These are phyloP conservation scores for Balanococcus diminutus DNA, from an alignment of 2,888 invertebrate species.

Conservation along the genomic window DNA sequence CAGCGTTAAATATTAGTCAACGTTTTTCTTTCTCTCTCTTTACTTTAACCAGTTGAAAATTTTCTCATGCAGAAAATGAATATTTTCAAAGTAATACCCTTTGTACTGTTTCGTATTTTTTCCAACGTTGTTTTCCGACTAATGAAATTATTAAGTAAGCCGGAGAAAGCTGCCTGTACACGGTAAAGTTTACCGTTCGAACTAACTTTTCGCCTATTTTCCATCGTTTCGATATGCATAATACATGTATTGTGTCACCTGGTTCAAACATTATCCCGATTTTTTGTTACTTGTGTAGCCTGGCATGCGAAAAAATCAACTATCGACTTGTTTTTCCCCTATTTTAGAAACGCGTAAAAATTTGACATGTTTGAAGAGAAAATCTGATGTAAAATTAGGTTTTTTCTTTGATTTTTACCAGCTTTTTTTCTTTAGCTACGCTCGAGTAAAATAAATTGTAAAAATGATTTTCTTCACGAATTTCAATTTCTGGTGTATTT, in stretches of 20 bases:
- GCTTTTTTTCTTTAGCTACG: background rate
- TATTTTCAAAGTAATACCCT: constrained; percentile 9
- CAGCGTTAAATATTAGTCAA: constrained; percentile 6
- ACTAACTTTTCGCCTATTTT: background rate
- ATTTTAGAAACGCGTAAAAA: background rate
- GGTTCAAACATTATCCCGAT: background rate
- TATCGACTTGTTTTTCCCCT: background rate
- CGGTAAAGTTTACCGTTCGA: background rate
- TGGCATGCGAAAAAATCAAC: background rate
- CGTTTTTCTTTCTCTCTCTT: background rate
- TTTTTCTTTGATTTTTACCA: background rate
- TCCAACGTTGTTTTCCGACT: background rate
- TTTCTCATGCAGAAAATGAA: constrained; percentile 17
- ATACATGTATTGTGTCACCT: background rate
- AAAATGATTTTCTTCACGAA: background rate
- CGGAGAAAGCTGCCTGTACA: background rate
- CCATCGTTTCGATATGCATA: constrained; percentile 12
- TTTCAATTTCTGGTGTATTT: background rate
- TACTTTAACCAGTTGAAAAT: background rate
- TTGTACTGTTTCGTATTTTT: background rate
- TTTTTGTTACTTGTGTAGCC: background rate
- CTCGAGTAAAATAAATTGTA: background rate
- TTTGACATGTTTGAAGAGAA: background rate
- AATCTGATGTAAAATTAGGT: background rate
- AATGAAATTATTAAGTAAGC: constrained; percentile 17